Evolutionary conservation across 2,797 vertebrate genomes (phyloP), one percentile per base, ranked within the genome.

Genomic region (Benthosema pterotum): DNA sequence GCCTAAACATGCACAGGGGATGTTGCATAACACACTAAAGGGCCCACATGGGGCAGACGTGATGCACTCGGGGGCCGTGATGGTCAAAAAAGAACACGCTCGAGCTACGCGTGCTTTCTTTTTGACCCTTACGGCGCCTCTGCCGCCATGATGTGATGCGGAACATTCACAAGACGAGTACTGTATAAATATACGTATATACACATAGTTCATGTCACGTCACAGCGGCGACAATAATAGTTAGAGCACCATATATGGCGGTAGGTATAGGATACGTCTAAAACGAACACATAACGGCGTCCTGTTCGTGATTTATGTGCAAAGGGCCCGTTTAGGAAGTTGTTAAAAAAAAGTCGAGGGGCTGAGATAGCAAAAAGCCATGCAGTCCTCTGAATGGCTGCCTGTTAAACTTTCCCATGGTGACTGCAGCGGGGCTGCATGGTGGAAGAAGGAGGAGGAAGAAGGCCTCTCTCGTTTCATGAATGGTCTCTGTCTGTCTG

Each of bases 381-480:
- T 17, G 28, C 19, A 14, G 38, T 63, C 55, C 55, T 63, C 55
- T 83, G 67, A 83, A 85, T 79, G 65, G 71, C 72, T 72, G 78
- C 71, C 57, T 74, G 55, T 68, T 38, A 69, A n/a, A 78, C 76
- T 87, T 80, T 84, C 75, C 66, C 79, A 73, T 79, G 75, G 71
- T 66, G 78, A 75, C 69, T 70, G 59, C n/a, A n/a, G 49, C 32
- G 8, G 32, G 32, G n/a, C n/a, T n/a, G n/a, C n/a, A n/a, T n/a
- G n/a, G n/a, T n/a, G n/a, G n/a, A n/a, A n/a, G n/a, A n/a, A n/a
- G n/a, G n/a, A n/a, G n/a, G n/a, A n/a, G 32, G 2, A 38, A 9
- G 49, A 65, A 86, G 83, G 85, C 83, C 83, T 82, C 77, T 80
- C 82, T 83, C 50, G 66, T 86, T 85, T 87, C 81, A 82, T 85